Conservation (phyloP, 2,888 invertebrate genomes). For the Heliconius ethilla region DNA sequence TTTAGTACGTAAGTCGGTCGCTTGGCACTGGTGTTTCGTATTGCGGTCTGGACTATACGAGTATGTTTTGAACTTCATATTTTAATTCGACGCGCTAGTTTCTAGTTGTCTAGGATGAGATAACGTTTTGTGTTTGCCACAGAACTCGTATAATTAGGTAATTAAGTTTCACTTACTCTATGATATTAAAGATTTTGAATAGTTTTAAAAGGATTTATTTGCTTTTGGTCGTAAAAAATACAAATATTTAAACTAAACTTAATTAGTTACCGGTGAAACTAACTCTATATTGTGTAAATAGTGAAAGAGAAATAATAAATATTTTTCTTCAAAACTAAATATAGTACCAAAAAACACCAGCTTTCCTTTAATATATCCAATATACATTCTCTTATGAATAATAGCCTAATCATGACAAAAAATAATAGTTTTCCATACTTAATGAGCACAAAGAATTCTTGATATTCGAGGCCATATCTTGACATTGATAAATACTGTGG, state of each 20-base stretch:
- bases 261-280: too few relatives aligned
- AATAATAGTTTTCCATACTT: background rate
- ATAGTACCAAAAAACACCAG: background rate
- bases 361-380: background rate
- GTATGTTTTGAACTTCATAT: constrained; percentile 12
- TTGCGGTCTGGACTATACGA: constrained; percentile 5
- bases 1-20: constrained; percentile 12
- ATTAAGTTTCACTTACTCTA: background rate
- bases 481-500: constrained; percentile 19
- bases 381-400: constrained; percentile 1
- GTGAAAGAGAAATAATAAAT: too few relatives aligned
- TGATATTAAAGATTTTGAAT: too few relatives aligned
- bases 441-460: background rate
- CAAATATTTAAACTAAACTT: too few relatives aligned
- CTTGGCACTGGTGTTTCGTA: constrained; percentile 15
- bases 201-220: too few relatives aligned
- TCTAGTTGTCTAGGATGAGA: constrained; percentile 1
- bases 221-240: too few relatives aligned
- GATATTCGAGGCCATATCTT: constrained; percentile 17
- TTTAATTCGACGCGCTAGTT: constrained; percentile 6
- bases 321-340: background rate
- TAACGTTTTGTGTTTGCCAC: background rate
- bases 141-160: background rate
- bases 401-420: constrained; percentile 4
- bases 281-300: too few relatives aligned